Evolutionary conservation across 2,888 invertebrate species (phyloP).

Genomic region (Teinopalpus imperialis): DNA sequence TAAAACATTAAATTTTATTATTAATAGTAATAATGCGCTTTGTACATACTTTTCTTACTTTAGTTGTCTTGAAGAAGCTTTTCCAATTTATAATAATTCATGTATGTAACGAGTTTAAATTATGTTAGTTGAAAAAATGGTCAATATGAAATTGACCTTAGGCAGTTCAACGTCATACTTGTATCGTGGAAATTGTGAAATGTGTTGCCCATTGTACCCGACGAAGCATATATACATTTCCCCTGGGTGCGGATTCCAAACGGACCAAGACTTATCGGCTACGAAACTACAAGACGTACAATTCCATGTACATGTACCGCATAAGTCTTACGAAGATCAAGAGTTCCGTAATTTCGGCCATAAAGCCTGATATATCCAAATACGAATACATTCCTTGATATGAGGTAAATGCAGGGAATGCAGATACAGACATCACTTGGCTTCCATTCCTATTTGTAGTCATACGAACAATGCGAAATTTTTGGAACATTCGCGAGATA

Average conservation of each 20-base stretch:
- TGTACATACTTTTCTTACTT: too few relatives aligned
- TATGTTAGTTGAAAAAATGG: too few relatives aligned
- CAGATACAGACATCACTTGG: conserved; percentile 6
- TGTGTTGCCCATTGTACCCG: conserved; percentile 40
- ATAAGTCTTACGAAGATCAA: conserved; percentile 20
- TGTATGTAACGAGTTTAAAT: too few relatives aligned
- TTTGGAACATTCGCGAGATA: conserved; percentile 5
- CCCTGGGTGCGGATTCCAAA: conserved; percentile 41
- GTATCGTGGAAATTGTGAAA: conserved; percentile 28
- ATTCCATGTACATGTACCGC: conserved; percentile 22
- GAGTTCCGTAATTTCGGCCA: conserved; percentile 8
- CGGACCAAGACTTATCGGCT: conserved; percentile 37
- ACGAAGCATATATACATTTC: conserved; percentile 49
- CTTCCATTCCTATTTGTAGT: neutral
- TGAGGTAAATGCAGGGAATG: neutral
- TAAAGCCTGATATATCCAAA: conserved; percentile 10
- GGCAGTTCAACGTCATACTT: conserved; percentile 5
- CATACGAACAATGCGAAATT: conserved; percentile 8
- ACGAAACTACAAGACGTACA: conserved; percentile 24
- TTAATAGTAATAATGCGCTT: too few relatives aligned
- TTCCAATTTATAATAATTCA: too few relatives aligned
- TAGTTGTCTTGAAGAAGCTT: too few relatives aligned
- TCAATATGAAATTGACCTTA: conserved; percentile 7
- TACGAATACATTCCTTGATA: conserved; percentile 8
- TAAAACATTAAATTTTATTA: too few relatives aligned